Base-by-base conservation (phyloP, 2,888 invertebrate genomes). In the Resseliella maxima region DNA sequence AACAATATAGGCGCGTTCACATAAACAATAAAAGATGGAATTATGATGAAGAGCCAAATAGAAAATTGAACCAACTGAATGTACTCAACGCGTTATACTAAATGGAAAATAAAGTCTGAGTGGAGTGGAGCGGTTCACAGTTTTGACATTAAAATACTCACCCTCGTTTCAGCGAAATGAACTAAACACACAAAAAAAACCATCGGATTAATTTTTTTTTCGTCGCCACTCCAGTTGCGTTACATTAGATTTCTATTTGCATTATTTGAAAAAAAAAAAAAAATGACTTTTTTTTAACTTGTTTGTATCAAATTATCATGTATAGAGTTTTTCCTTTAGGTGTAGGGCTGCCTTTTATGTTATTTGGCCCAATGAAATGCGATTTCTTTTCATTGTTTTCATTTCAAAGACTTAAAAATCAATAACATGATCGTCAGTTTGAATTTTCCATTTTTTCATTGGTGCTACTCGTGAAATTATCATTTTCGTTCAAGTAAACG, bases 1-100 rank as follows among this genome's bases (percentile, higher is more conserved):
- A 59, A 24, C 46, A 18, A 50, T 15, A 24, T 38, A 38, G 83
- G 38, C 38, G 83, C 83, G 38, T 36, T 38, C 83, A 83, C 83
- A 38, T 38, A 83, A 83, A 83, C 38, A 83, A 83, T 83, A 83
- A 83, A 83, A 83, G 83, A 38, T n/a, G 83, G 38, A 83, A 83
- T 83, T 83, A 83, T 83, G 36, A 83, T 83, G 83, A 83, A 83
- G 83, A 38, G 12, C 38, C 38, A 83, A 83, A 83, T 83, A 83
- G 83, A 83, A 83, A 83, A 83, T 83, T 38, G 24, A 38, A 83
- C 36, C 83, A 83, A 83, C 46, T 2, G 18, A 72, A 72, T 31
- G 35, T 72, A 31, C 31, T 15, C 35, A n/a, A 35, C 15, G 46
- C 8, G 46, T 15, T 8, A 50, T 45, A 45, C 45, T 45, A 59